A percentile compares a stretch with the other conserved stretches of the same genome.
Conservation (phyloP, 35 echinoderm and acorn worm species). For the Lytechinus pictus region DNA sequence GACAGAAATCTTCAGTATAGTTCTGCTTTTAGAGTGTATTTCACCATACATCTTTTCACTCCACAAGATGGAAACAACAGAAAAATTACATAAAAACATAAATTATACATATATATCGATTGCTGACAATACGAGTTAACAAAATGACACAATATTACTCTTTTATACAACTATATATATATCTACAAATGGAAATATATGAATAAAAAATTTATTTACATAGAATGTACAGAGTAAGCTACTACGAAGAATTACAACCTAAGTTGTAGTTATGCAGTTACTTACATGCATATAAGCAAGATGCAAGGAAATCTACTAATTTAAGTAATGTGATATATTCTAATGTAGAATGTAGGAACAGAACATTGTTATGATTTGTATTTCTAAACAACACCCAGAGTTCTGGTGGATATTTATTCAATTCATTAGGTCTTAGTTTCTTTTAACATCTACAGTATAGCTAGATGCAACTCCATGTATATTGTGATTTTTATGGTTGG, state of each 20-base stretch:
- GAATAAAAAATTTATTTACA: neutral
- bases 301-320: neutral
- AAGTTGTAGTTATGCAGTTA: neutral
- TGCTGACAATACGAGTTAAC: neutral
- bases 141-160: neutral
- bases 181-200: neutral
- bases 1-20: too few species aligned
- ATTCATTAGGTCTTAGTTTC: neutral
- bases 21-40: too few species aligned
- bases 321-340: neutral
- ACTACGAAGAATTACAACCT: neutral
- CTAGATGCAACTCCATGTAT: neutral
- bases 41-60: too few species aligned
- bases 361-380: neutral
- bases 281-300: too few species aligned
- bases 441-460: neutral
- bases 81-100: too few species aligned
- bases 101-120: too few species aligned
- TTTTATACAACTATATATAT: neutral
- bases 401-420: neutral
- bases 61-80: too few species aligned
- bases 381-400: neutral
- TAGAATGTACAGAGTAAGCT: neutral
- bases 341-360: neutral
- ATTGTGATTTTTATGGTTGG: too few species aligned